Conservation (phyloP, 2,888 invertebrate species). For the Pediacus dermestoides region DNA sequence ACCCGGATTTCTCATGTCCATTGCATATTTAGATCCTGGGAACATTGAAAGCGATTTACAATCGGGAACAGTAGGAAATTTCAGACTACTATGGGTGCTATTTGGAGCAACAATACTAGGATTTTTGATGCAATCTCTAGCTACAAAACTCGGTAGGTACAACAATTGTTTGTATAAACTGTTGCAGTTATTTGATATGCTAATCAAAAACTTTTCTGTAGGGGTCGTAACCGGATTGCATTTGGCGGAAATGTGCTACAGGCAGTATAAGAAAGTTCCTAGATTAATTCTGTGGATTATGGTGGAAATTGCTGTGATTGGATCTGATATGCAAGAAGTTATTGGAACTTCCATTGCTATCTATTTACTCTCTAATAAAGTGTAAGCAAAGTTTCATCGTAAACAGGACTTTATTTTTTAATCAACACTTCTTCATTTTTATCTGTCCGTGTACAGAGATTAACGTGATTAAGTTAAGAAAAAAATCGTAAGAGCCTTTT, state of each 20-base stretch:
- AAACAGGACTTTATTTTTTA: no score
- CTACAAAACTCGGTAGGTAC: constrained; percentile 63
- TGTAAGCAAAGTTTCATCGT: constrained; percentile 54
- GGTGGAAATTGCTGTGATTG: constrained; percentile 88
- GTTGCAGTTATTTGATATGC: no score
- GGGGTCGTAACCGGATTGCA: constrained; percentile 75
- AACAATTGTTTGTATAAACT: constrained; percentile 2
- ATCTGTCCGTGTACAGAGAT: no score
- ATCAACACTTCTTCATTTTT: no score
- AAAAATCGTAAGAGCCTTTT: no score
- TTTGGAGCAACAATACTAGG: constrained; percentile 80
- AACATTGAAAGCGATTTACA: constrained; percentile 90
- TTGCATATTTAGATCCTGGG: constrained; percentile 87
- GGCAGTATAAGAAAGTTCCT: constrained; percentile 71
- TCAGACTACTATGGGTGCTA: constrained; percentile 80
- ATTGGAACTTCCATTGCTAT: constrained; percentile 87
- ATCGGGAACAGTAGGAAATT: constrained; percentile 74
- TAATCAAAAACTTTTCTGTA: constrained; percentile 22
- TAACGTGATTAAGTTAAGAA: no score
- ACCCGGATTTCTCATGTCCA: constrained; percentile 89
- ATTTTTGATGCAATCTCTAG: constrained; percentile 74
- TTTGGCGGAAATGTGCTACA: constrained; percentile 75
- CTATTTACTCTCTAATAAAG: constrained; percentile 72
- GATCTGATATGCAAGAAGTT: constrained; percentile 88
- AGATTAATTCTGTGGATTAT: constrained; percentile 80